Evolutionary conservation across 2,888 invertebrate species (phyloP).

Genomic region (Acrobasis consociella): DNA sequence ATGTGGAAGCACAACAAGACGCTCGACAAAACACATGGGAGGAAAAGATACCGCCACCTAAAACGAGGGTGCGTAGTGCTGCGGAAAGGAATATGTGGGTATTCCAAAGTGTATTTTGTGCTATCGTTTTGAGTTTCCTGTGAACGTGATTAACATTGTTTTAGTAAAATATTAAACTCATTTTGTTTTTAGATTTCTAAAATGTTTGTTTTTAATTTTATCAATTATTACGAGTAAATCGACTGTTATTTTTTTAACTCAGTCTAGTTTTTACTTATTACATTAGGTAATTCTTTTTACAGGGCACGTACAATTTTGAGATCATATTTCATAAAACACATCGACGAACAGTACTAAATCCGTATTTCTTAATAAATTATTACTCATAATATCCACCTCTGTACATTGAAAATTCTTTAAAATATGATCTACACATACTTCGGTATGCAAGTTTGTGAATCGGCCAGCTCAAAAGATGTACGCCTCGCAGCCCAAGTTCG

Average conservation of each 20-base stretch:
- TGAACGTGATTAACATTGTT: conserved; percentile 27
- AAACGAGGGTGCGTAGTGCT: conserved; percentile 27
- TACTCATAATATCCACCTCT: no score
- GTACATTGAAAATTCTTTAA: no score
- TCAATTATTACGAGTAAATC: not conserved
- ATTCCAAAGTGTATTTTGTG: conserved; percentile 42
- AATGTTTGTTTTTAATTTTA: not conserved
- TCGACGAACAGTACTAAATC: no score
- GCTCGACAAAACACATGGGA: conserved; percentile 20
- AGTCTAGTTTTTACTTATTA: no score
- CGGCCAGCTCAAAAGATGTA: no score
- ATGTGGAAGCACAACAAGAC: conserved; percentile 46
- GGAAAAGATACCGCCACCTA: conserved; percentile 9
- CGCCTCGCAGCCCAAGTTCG: conserved; percentile 50
- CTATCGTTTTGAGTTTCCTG: conserved; percentile 44
- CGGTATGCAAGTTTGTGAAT: no score
- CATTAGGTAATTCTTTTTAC: no score
- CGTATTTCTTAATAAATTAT: no score
- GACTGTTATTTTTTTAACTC: no score
- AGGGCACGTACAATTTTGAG: no score
- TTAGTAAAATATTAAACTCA: conserved; percentile 4
- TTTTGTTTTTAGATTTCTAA: conserved; percentile 7
- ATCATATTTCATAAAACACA: no score
- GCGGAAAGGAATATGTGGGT: conserved; percentile 35
- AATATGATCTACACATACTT: no score